phyloP scores from a whole-genome alignment of 2,888 invertebrate species.

The Cephus rjabovi region DNA sequence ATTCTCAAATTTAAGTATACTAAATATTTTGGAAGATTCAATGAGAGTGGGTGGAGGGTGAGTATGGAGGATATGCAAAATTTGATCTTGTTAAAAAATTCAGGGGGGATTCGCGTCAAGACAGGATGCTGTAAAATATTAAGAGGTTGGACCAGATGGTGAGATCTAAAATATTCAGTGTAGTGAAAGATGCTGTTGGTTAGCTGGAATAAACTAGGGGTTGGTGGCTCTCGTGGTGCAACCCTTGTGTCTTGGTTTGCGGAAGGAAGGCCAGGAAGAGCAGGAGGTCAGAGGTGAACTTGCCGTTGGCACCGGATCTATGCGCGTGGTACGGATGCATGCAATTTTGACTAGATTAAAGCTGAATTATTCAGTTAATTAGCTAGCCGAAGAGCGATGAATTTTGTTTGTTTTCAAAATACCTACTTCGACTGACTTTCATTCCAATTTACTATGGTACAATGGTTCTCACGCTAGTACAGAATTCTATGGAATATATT shows the following conservation, averaged over 20 bases:
- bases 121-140: not conserved
- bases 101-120: not conserved
- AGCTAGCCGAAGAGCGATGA: slow-evolving; percentile 41
- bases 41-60: not conserved
- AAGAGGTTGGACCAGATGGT: not conserved
- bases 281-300: not conserved
- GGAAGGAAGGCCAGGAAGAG: not conserved
- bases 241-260: not conserved
- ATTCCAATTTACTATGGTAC: not conserved
- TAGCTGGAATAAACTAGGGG: not conserved
- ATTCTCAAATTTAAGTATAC: not conserved
- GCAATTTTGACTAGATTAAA: slow-evolving; percentile 64
- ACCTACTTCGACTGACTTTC: not conserved
- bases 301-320: not conserved
- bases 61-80: not conserved
- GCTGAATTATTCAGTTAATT: slow-evolving; percentile 65
- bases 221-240: not conserved
- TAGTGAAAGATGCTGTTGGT: slow-evolving; percentile 40
- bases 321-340: slow-evolving; percentile 49
- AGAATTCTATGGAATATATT: not conserved
- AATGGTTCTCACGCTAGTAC: not conserved
- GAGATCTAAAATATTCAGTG: slow-evolving; percentile 46
- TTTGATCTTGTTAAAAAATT: not conserved
- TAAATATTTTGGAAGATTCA: not conserved
- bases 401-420: not conserved